phyloP scores from a whole-genome alignment of 2,797 vertebrate genomes.

The Brachymystax lenok region DNA sequence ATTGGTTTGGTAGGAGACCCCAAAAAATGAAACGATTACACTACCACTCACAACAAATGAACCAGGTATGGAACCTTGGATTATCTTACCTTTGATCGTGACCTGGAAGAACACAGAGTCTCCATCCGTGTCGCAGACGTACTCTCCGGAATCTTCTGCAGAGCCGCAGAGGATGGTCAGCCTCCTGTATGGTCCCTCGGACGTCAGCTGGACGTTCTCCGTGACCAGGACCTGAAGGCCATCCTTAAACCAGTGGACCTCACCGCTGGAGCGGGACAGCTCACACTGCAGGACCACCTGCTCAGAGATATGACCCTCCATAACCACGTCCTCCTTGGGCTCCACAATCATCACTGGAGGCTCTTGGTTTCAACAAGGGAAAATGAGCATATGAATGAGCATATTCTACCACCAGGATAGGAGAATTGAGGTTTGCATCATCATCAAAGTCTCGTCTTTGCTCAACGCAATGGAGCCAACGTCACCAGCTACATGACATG shows the following conservation, averaged over 20 bases:
- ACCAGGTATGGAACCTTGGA: not conserved
- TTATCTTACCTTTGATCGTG: conserved; percentile 78
- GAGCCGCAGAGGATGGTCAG: conserved; percentile 74
- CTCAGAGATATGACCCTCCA: conserved; percentile 71
- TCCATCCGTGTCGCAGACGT: conserved; percentile 85
- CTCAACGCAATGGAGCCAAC: not conserved
- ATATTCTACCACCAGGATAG: not conserved
- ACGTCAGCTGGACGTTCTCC: conserved; percentile 65
- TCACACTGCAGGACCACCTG: conserved; percentile 84
- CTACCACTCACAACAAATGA: not conserved
- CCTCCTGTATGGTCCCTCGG: conserved; percentile 75
- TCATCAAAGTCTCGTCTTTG: not conserved
- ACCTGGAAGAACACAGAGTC: conserved; percentile 90
- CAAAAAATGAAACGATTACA: not conserved
- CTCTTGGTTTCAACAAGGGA: conserved; percentile 67
- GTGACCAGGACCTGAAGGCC: conserved; percentile 77
- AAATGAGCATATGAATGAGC: not conserved
- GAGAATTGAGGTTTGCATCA: not conserved
- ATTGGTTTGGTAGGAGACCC: not conserved
- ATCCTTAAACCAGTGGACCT: conserved; percentile 86
- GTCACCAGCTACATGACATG: not conserved
- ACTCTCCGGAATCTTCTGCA: conserved; percentile 81
- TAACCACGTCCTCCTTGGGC: conserved; percentile 81
- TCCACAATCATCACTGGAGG: conserved; percentile 83
- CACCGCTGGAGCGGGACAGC: conserved; percentile 77